phyloP scores from a whole-genome alignment of 2,888 invertebrate species.

The Yponomeuta evonymella region DNA sequence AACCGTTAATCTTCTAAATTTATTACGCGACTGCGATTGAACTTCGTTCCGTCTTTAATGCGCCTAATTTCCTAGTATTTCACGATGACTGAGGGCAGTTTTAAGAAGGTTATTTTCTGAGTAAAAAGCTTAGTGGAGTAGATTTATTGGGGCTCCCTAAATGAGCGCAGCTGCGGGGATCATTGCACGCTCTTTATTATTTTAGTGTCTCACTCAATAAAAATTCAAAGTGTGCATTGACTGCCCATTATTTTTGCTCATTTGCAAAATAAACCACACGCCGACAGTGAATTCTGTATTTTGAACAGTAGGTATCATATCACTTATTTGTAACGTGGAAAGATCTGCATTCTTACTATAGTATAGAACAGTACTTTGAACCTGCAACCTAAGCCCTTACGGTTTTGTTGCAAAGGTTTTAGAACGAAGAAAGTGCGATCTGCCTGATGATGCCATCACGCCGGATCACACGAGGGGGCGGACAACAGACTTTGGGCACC shows the following conservation, averaged over 20 bases:
- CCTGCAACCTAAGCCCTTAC: no score
- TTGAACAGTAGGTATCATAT: no score
- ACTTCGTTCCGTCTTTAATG: background rate
- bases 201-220: background rate
- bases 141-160: background rate
- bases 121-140: background rate
- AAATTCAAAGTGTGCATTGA: background rate
- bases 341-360: no score
- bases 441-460: no score
- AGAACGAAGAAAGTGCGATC: no score
- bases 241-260: background rate
- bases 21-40: background rate
- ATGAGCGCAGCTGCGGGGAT: background rate
- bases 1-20: background rate
- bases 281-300: no score
- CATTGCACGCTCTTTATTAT: conserved; percentile 11
- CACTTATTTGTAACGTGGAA: no score
- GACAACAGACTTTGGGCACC: no score
- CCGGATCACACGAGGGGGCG: no score
- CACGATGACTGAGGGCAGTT: background rate
- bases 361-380: no score
- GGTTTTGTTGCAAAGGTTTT: no score
- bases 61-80: background rate
- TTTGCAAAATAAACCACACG: no score
- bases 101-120: background rate